A percentile compares a stretch with the other conserved stretches of the same genome.
Evolutionary conservation across 1,140 invertebrate species (phyloP).

Genomic region (Ceratitis capitata): DNA sequence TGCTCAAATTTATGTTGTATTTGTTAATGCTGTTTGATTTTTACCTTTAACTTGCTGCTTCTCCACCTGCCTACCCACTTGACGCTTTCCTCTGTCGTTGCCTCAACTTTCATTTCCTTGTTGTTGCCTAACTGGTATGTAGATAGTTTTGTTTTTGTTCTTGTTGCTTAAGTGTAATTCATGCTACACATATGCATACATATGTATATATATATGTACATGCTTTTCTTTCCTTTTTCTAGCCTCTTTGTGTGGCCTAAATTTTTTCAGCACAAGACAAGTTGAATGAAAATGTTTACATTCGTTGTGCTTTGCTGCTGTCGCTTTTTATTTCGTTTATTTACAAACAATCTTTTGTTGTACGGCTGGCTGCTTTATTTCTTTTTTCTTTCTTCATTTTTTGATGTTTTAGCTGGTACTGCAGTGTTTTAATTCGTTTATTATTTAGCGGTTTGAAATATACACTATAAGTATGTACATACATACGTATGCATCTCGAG

Average conservation of each 20-base stretch:
- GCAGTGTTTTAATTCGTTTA: not conserved
- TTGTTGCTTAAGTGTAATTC: no score
- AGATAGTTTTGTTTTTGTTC: not conserved
- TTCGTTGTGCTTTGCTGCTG: slow-evolving; percentile 1
- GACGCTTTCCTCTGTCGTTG: not conserved
- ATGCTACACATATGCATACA: no score
- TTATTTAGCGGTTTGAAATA: no score
- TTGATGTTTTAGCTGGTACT: not conserved
- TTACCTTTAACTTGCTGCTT: not conserved
- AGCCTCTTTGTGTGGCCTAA: slow-evolving; percentile 34
- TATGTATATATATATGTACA: no score
- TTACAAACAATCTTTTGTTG: not conserved
- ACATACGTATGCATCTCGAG: not conserved
- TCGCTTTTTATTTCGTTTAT: slow-evolving; percentile 16
- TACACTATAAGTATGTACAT: no score
- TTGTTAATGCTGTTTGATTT: not conserved
- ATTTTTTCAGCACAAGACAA: not conserved
- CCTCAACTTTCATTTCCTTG: not conserved
- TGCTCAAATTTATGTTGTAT: not conserved
- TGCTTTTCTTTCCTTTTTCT: no score
- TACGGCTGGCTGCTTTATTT: not conserved
- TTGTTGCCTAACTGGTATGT: not conserved
- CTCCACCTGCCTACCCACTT: no score
- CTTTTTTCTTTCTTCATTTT: not conserved
- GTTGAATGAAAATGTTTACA: slow-evolving; percentile 30